Conservation (phyloP, 2,113 vertebrate species). For the Gymnorhina tibicen region DNA sequence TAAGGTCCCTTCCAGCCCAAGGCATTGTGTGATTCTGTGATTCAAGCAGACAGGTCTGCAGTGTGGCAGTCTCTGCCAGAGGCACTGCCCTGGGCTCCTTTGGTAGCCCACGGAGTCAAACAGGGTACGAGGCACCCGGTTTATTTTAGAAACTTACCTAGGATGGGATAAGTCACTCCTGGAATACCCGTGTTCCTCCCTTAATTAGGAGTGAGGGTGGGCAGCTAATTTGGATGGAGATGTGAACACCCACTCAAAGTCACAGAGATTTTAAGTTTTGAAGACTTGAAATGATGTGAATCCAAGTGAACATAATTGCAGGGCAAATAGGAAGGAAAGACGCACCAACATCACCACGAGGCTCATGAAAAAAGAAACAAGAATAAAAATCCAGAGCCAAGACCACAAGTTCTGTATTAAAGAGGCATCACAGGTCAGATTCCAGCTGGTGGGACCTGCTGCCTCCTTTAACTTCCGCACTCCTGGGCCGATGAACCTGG, state of each 20-base stretch:
- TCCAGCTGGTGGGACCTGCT: neutral
- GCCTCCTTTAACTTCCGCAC: neutral
- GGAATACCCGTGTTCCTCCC: neutral
- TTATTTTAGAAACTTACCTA: neutral
- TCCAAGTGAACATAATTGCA: neutral
- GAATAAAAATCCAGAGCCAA: neutral
- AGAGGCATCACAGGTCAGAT: neutral
- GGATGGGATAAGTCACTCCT: neutral
- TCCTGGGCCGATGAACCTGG: neutral
- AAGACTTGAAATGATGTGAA: neutral
- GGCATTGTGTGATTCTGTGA: fast-evolving
- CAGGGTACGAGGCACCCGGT: neutral
- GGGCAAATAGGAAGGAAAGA: neutral
- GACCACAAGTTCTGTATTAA: neutral
- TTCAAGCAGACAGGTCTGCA: neutral
- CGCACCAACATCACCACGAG: neutral
- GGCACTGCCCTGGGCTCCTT: neutral
- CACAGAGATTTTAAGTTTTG: neutral
- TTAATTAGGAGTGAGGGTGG: neutral
- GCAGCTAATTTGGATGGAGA: neutral
- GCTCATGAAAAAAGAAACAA: neutral
- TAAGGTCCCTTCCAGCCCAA: fast-evolving
- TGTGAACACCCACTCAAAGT: neutral
- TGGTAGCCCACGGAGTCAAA: neutral
- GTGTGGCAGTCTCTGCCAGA: neutral